phyloP scores from a whole-genome alignment of 2,797 vertebrate species.

The Chaenodraco wilsoni region DNA sequence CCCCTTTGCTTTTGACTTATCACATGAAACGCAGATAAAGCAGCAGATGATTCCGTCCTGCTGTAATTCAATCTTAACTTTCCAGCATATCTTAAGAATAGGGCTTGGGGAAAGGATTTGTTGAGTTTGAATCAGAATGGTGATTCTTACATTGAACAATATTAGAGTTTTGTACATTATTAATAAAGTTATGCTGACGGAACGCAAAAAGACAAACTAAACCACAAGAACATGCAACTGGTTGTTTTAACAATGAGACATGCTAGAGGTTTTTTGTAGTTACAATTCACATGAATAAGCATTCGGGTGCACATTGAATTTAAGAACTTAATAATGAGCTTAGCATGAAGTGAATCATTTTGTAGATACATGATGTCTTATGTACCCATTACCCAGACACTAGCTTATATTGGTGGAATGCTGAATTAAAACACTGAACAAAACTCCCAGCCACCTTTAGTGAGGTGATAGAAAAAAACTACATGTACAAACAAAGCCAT shows the following conservation, averaged over 20 bases:
- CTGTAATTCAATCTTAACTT: slow-evolving; percentile 5
- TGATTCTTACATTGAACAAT: not conserved
- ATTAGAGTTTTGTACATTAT: not conserved
- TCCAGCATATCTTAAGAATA: not conserved
- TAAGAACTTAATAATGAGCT: not conserved
- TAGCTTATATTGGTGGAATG: not conserved
- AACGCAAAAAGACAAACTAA: not conserved
- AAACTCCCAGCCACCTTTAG: not conserved
- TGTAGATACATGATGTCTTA: not conserved
- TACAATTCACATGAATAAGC: not conserved
- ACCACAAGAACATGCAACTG: not conserved
- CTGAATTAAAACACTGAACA: not conserved
- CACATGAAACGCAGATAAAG: slow-evolving; percentile 20
- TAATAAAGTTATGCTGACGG: not conserved
- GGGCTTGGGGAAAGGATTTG: not conserved
- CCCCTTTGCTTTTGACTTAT: slow-evolving; percentile 12
- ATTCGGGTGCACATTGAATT: not conserved
- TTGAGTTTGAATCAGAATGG: not conserved
- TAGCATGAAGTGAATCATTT: not conserved
- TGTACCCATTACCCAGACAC: not conserved
- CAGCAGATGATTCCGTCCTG: not conserved
- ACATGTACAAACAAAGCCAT: not conserved
- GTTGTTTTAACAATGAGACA: not conserved
- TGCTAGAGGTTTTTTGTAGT: not conserved
- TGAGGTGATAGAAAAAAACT: not conserved